A percentile compares a stretch with the other conserved stretches of the same genome.
These are phyloP conservation scores for Bombyx huttoni DNA, from an alignment of 2,888 invertebrate species.

Conservation along the genomic window DNA sequence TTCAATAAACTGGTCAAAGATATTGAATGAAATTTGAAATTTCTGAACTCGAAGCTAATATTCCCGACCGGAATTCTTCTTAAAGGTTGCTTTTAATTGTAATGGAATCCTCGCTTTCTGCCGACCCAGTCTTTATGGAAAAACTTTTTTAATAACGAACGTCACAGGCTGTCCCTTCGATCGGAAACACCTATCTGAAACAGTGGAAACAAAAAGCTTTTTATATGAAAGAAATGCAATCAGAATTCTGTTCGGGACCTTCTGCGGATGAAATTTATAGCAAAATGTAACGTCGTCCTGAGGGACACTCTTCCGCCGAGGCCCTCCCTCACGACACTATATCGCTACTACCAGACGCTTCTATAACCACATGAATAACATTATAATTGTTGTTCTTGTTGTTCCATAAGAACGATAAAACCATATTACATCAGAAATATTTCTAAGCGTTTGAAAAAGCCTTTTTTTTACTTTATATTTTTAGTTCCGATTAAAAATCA, in stretches of 20 bases:
- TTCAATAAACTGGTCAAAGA: conserved; percentile 11
- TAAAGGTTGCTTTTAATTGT: conserved; percentile 36
- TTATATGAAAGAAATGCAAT: conserved; percentile 44
- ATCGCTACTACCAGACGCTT: conserved; percentile 23
- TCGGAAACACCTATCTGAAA: conserved; percentile 50
- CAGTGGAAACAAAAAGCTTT: conserved; percentile 48
- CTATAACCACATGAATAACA: conserved; percentile 27
- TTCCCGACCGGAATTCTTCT: conserved; percentile 15
- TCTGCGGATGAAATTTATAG: conserved; percentile 46
- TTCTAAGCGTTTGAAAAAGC: no score
- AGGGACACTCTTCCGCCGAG: conserved; percentile 27
- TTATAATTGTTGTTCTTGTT: not conserved
- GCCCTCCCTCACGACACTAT: conserved; percentile 25
- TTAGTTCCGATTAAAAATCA: no score
- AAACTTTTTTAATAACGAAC: conserved; percentile 68
- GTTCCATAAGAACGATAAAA: not conserved
- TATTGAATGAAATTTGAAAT: conserved; percentile 2
- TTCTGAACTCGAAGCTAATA: not conserved
- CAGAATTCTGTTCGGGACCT: conserved; percentile 37
- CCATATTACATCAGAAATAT: not conserved
- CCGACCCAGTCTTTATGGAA: conserved; percentile 36
- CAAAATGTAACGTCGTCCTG: conserved; percentile 42
- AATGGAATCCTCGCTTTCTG: conserved; percentile 34
- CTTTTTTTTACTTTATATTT: no score
- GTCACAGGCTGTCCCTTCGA: conserved; percentile 50